Percentiles rank a stretch among this genome's conserved stretches.
Conservation (phyloP, 2,888 invertebrate species). For the Girardia tigrina region DNA sequence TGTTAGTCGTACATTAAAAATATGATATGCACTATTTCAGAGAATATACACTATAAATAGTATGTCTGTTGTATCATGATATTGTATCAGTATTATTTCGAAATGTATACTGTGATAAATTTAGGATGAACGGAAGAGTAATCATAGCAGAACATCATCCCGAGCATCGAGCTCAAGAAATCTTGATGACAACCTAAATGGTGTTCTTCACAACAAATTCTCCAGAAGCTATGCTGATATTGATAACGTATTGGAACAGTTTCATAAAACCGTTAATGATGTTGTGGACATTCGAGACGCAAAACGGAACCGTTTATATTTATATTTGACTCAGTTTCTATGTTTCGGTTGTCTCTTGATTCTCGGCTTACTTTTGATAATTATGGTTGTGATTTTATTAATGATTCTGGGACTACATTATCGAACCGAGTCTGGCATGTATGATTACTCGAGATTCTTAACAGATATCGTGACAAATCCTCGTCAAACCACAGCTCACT, state of each 20-base stretch:
- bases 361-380: not conserved
- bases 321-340: not conserved
- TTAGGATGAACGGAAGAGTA: not conserved
- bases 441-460: not conserved
- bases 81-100: too few relatives aligned
- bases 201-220: not conserved
- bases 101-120: too few relatives aligned
- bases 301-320: not conserved
- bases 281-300: not conserved
- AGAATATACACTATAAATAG: too few relatives aligned
- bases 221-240: not conserved
- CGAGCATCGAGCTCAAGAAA: conserved; percentile 9
- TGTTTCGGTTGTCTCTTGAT: not conserved
- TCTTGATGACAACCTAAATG: not conserved
- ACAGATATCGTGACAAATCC: conserved; percentile 14
- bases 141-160: not conserved
- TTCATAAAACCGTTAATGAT: not conserved
- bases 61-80: too few relatives aligned
- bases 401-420: not conserved
- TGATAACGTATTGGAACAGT: not conserved
- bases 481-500: not conserved
- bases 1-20: too few relatives aligned
- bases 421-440: not conserved
- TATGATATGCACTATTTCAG: too few relatives aligned
- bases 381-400: not conserved